A percentile compares a stretch with the other conserved stretches of the same genome.
Conservation (phyloP, 2,797 vertebrate genomes). For the Fringilla coelebs region DNA sequence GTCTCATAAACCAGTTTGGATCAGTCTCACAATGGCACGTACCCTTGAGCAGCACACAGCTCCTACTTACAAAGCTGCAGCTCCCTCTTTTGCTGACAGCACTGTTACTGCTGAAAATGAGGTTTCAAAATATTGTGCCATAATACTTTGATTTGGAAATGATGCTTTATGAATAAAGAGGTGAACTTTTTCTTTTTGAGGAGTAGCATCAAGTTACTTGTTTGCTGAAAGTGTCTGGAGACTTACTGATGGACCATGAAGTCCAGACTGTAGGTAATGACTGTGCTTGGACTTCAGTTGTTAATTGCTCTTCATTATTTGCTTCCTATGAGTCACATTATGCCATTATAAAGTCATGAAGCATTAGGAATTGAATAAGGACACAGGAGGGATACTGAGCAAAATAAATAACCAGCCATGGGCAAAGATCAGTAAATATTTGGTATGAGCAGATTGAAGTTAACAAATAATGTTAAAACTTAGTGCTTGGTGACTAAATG, state of each 20-base stretch:
- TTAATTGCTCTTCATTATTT: slow-evolving; percentile 26
- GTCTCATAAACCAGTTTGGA: neutral
- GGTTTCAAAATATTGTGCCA: neutral
- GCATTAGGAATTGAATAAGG: neutral
- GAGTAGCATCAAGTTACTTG: neutral
- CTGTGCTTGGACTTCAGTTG: neutral
- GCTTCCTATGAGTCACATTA: slow-evolving; percentile 3
- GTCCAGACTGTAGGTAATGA: neutral
- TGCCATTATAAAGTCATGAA: slow-evolving; percentile 11
- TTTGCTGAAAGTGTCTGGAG: neutral
- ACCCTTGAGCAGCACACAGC: neutral
- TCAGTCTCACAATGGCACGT: neutral
- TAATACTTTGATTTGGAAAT: neutral
- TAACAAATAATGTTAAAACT: neutral
- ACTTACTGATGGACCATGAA: neutral
- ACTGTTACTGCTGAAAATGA: neutral
- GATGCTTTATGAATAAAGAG: neutral
- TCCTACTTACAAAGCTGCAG: neutral
- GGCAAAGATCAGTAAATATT: neutral
- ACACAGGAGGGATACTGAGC: neutral
- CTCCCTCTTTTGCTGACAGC: neutral
- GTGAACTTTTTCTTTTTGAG: neutral
- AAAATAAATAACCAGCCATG: neutral
- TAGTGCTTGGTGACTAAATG: neutral
- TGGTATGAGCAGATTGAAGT: neutral